Conservation (phyloP, 2,113 vertebrate genomes). For the Strix aluco region DNA sequence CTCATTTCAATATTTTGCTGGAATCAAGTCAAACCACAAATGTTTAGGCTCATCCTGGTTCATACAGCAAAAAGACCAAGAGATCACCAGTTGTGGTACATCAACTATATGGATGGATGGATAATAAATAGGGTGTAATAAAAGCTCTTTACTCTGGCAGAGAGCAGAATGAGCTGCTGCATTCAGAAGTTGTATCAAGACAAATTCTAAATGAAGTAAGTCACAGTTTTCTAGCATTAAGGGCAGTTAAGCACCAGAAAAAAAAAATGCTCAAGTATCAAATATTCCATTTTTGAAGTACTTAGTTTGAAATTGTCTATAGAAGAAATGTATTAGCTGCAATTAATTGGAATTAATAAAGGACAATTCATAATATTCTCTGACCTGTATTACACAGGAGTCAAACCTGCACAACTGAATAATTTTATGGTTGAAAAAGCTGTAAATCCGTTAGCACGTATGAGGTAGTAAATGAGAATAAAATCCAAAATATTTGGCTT, state of each 20-base stretch:
- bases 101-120: not conserved
- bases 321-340: not conserved
- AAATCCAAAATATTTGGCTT: not conserved
- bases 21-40: not conserved
- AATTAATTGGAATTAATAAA: not conserved
- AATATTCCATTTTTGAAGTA: not conserved
- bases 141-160: not conserved
- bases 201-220: not conserved
- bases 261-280: not conserved
- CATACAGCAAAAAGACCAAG: not conserved
- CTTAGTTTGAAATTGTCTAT: not conserved
- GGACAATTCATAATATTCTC: not conserved
- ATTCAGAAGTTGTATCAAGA: not conserved
- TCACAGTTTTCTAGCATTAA: not conserved
- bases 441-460: not conserved
- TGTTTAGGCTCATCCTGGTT: not conserved
- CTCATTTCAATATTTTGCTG: not conserved
- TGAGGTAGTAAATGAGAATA: not conserved
- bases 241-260: not conserved
- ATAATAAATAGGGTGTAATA: not conserved
- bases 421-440: not conserved
- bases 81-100: accelerated
- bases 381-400: not conserved
- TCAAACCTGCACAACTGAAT: not conserved
- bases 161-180: not conserved